Evolutionary conservation across 1,140 invertebrate species (phyloP).

Genomic region (Bombus breviceps): DNA sequence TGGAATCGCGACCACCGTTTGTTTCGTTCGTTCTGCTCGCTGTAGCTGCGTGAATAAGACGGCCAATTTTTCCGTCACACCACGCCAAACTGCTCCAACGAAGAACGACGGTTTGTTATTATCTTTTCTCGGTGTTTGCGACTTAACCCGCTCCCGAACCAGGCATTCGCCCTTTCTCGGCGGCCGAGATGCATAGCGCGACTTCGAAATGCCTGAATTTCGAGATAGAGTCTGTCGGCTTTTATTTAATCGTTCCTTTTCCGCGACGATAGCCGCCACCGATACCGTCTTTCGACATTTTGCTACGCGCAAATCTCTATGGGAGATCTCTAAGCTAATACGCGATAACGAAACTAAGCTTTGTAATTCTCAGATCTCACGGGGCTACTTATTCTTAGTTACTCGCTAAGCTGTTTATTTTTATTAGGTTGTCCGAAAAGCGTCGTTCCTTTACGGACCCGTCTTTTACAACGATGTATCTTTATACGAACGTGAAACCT

Average conservation of each 20-base stretch:
- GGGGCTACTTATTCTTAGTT: too few species aligned
- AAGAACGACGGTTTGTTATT: background rate
- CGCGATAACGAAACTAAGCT: too few species aligned
- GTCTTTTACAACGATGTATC: too few species aligned
- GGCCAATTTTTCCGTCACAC: background rate
- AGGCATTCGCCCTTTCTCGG: background rate
- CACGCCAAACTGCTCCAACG: background rate
- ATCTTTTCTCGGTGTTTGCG: background rate
- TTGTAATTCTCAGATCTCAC: too few species aligned
- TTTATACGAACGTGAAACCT: too few species aligned
- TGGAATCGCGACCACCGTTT: background rate
- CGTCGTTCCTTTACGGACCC: too few species aligned
- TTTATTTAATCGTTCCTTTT: background rate
- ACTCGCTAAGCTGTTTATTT: too few species aligned
- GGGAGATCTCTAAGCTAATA: too few species aligned
- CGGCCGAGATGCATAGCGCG: background rate
- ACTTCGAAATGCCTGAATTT: background rate
- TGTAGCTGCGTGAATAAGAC: slow-evolving; percentile 6
- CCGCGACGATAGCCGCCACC: rapidly evolving
- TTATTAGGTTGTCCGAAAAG: too few species aligned
- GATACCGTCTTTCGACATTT: background rate
- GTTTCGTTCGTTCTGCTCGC: background rate
- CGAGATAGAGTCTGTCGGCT: background rate
- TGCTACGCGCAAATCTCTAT: background rate
- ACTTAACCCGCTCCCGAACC: background rate